Base-by-base conservation (phyloP, 2,113 vertebrate species). In the Amphilophus citrinellus region DNA sequence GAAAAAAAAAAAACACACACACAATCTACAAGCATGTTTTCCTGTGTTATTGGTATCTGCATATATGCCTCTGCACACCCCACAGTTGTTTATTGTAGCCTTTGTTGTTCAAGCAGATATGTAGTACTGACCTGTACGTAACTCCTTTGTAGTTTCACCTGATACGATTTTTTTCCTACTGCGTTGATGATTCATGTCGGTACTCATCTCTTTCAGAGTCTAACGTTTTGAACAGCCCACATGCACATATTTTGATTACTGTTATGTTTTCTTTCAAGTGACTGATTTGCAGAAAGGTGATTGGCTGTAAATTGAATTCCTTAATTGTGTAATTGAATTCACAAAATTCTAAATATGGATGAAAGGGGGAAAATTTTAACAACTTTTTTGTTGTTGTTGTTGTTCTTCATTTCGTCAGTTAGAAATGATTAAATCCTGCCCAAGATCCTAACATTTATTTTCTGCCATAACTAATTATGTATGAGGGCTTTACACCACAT, bases 11-110 rank as follows among this genome's bases (percentile, higher is more conserved):
- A 61, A 30, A 30, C 2, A 30, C 2, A 30, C 30, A 58, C 24
- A 78, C 44, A 61, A 61, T 62, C 53, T 79, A 17, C 5, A 61
- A 76, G 73, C 37, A 32, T 78, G 71, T 84, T 89, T 92, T 91
- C 84, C 84, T 85, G 84, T 88, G 85, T 80, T 87, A 79, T 86
- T 61, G 85, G 61, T 57, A 57, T 86, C 42, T 50, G 62, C 58
- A 62, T 59, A 32, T 57, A 35, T 63, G 77, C 37, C 30, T 79
- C 59, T 42, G 17, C 50, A 57, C 65, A 66, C 18, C 63, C 8
- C 61, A 57, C 27, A 2, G 24, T 68, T 79, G 10, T 71, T 14
- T 62, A 24, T 77, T n/a, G 60, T 68, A 3, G 39, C 27, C 83
- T 89, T 79, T 84, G 71, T 71, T 86, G 77, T 85, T 87, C 44